These are phyloP conservation scores for Embidobia sp. DNA, from an alignment of 2,888 invertebrate species.

Conservation along the genomic window DNA sequence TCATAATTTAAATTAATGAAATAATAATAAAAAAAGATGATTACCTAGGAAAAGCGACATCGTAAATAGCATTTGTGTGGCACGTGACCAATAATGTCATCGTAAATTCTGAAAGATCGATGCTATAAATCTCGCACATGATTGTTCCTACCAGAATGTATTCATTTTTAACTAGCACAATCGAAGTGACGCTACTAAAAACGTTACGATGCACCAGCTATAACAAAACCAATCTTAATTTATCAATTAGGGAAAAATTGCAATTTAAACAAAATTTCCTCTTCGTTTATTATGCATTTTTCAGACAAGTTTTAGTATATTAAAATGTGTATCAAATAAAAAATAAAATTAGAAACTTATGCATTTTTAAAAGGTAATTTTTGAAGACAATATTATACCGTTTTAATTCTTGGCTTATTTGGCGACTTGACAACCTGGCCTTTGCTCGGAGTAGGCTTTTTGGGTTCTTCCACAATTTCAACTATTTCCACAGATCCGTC, in stretches of 20 bases:
- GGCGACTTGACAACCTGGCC: slow-evolving; percentile 77
- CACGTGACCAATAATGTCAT: slow-evolving; percentile 90
- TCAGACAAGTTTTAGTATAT: no score
- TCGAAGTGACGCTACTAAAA: slow-evolving; percentile 88
- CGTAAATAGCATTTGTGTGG: slow-evolving; percentile 90
- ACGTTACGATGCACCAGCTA: slow-evolving; percentile 84
- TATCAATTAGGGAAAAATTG: no score
- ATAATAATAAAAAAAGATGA: no score
- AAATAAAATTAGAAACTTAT: no score
- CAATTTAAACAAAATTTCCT: no score
- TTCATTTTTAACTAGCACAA: slow-evolving; percentile 84
- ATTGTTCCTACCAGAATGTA: slow-evolving; percentile 89
- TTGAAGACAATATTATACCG: slow-evolving; percentile 73
- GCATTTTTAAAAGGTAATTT: not conserved
- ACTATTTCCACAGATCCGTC: slow-evolving; percentile 91
- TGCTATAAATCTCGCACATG: slow-evolving; percentile 90
- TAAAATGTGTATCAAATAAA: no score
- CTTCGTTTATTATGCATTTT: no score
- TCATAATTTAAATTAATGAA: no score
- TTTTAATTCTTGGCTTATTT: slow-evolving; percentile 81
- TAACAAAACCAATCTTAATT: no score
- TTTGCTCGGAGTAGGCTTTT: not conserved
- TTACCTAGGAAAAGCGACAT: slow-evolving; percentile 94
- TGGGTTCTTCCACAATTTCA: slow-evolving; percentile 77
- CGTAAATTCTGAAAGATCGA: slow-evolving; percentile 86